phyloP scores from a whole-genome alignment of 1,140 invertebrate genomes.

The Lepidurus couesii region DNA sequence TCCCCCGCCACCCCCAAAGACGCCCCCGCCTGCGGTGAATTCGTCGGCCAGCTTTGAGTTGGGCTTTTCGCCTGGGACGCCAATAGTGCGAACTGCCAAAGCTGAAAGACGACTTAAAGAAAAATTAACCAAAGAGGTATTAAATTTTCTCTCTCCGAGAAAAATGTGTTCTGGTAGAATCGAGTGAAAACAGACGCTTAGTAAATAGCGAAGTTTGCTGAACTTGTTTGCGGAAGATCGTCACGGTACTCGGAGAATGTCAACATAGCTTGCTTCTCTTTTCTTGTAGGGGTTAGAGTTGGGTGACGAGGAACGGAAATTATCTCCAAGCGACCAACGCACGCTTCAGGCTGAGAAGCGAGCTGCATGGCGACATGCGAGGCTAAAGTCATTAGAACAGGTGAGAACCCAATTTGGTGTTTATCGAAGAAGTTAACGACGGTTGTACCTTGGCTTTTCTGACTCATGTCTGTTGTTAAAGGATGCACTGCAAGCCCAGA shows the following conservation, averaged over 20 bases:
- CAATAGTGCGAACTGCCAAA: conserved; percentile 68
- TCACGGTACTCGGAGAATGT: not conserved
- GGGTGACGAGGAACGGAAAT: conserved; percentile 53
- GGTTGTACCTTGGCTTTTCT: not conserved
- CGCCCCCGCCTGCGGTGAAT: not conserved
- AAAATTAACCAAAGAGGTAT: conserved; percentile 56
- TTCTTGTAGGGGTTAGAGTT: conserved; percentile 36
- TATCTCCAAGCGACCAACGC: conserved; percentile 69
- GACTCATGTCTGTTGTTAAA: conserved; percentile 39
- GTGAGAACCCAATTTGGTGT: conserved; percentile 44
- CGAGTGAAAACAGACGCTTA: not conserved
- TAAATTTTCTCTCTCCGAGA: not conserved
- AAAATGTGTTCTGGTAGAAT: not conserved
- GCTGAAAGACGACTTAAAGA: conserved; percentile 67
- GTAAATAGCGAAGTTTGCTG: no score
- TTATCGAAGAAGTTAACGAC: not conserved
- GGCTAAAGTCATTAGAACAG: conserved; percentile 79
- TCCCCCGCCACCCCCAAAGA: not conserved
- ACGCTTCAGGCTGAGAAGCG: conserved; percentile 75
- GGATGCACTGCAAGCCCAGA: conserved; percentile 82
- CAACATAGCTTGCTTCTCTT: not conserved
- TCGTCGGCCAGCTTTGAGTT: not conserved
- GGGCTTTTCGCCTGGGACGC: conserved; percentile 10
- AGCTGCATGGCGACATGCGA: conserved; percentile 83
- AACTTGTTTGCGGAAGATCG: no score